These are phyloP conservation scores for Troglohyphantes excavatus DNA, from an alignment of 2,888 invertebrate genomes.

Conservation along the genomic window DNA sequence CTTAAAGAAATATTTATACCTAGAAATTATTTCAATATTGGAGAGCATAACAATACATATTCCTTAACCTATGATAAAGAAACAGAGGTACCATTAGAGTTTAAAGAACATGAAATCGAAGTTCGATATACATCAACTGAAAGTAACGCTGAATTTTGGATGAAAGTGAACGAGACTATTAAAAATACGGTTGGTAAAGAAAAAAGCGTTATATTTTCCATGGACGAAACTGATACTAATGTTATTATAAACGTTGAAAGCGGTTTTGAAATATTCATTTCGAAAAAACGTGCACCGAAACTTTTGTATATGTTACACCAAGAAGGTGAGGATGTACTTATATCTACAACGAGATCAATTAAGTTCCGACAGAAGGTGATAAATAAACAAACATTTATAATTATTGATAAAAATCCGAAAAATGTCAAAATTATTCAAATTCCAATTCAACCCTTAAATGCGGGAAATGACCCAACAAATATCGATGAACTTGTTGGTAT, in stretches of 20 bases:
- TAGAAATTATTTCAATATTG: conserved; percentile 48
- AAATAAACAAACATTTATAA: background rate
- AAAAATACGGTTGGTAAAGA: background rate
- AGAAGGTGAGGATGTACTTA: conserved; percentile 7
- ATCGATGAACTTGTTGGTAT: no score
- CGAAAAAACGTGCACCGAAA: background rate
- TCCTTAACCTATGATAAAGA: background rate
- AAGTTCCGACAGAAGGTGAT: background rate
- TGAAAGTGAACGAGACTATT: background rate
- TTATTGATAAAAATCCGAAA: background rate
- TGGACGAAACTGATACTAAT: background rate
- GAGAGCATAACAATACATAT: conserved; percentile 45
- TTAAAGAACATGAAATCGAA: background rate
- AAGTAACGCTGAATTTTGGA: no score
- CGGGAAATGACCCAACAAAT: no score
- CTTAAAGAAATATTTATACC: conserved; percentile 80
- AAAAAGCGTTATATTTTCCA: background rate
- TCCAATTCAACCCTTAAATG: no score
- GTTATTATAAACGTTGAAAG: background rate
- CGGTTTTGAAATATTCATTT: conserved; percentile 22
- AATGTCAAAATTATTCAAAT: background rate
- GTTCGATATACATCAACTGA: background rate
- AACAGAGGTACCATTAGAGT: background rate
- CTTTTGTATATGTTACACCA: conserved; percentile 39
- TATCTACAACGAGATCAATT: background rate